phyloP scores from a whole-genome alignment of 2,113 vertebrate genomes.

The Varanus komodoensis region DNA sequence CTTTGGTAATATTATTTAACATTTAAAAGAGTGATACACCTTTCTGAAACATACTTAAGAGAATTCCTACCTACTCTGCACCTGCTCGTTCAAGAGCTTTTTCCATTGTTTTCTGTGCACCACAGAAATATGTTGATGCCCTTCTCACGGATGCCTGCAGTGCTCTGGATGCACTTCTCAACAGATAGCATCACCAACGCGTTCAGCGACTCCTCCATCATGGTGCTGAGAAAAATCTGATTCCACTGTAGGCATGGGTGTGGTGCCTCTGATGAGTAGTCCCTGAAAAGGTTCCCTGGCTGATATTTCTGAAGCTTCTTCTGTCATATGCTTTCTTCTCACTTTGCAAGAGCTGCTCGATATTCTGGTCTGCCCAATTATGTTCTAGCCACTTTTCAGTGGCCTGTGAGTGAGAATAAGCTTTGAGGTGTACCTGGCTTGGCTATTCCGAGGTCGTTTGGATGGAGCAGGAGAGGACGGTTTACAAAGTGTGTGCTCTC shows the following conservation, averaged over 20 bases:
- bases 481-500: neutral
- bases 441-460: neutral
- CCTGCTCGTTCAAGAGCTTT: neutral
- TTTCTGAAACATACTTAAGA: neutral
- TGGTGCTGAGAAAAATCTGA: neutral
- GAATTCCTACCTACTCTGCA: neutral
- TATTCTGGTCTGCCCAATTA: neutral
- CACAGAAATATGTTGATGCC: neutral
- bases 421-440: neutral
- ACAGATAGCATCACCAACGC: constrained; percentile 4
- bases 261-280: neutral
- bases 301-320: constrained; percentile 12
- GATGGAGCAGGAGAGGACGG: neutral
- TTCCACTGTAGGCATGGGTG: constrained; percentile 18
- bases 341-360: constrained; percentile 7
- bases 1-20: neutral
- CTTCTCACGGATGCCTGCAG: neutral
- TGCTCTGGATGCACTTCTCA: neutral
- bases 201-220: neutral
- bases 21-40: neutral
- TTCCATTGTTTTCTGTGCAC: neutral
- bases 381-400: neutral
- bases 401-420: neutral
- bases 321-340: neutral
- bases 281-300: neutral